Evolutionary conservation across 2,797 vertebrate species (phyloP).

Genomic region (Sebastiscus albofasciatus): DNA sequence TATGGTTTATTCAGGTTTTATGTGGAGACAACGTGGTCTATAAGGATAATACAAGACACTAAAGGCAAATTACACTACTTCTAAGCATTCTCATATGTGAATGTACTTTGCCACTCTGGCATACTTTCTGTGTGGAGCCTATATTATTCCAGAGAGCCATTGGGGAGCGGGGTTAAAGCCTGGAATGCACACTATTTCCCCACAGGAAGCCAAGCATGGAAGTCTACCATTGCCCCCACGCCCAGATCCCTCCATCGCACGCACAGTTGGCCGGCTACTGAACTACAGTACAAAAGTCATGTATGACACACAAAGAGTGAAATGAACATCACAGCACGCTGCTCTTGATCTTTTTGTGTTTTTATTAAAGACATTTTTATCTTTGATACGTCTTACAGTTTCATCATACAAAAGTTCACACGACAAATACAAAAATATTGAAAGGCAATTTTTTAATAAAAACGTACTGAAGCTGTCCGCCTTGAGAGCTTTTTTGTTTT

Average conservation of each 20-base stretch:
- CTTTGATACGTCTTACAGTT: constrained; percentile 55
- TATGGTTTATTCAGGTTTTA: background rate
- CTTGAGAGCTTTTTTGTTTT: constrained; percentile 58
- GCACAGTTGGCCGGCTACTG: constrained; percentile 14
- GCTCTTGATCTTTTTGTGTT: constrained; percentile 34
- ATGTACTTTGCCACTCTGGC: constrained; percentile 42
- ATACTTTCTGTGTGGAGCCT: constrained; percentile 50
- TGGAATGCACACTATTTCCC: constrained; percentile 82
- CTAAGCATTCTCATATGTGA: constrained; percentile 56
- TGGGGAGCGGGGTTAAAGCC: constrained; percentile 72
- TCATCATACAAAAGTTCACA: constrained; percentile 66
- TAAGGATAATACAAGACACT: constrained; percentile 9
- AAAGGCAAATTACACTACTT: constrained; percentile 9
- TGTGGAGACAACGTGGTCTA: background rate
- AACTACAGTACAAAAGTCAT: constrained; percentile 7
- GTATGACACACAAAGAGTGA: background rate
- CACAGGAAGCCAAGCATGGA: constrained; percentile 76
- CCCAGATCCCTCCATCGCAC: constrained; percentile 67
- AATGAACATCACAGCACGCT: background rate
- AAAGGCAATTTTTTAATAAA: constrained; percentile 30
- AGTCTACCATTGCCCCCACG: constrained; percentile 67
- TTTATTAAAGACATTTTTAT: constrained; percentile 69
- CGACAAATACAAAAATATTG: constrained; percentile 72
- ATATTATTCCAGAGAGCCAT: constrained; percentile 73
- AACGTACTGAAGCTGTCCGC: constrained; percentile 51